Evolutionary conservation across 2,888 invertebrate genomes (phyloP).

Genomic region (Eucera pruinosa): DNA sequence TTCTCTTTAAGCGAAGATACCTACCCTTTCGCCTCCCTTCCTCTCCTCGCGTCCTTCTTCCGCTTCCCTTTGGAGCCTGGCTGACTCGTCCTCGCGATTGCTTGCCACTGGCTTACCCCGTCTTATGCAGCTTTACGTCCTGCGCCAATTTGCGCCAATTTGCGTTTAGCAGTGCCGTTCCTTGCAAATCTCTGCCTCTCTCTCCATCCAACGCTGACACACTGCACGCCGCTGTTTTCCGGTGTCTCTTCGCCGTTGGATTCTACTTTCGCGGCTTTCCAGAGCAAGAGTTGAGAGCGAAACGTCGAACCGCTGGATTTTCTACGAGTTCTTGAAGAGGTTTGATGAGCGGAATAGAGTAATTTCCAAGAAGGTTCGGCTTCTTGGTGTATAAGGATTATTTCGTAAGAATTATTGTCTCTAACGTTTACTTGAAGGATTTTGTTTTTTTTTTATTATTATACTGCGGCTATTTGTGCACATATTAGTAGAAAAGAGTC

Average conservation of each 20-base stretch:
- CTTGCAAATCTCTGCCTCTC: slow-evolving; percentile 77
- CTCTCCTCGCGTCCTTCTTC: slow-evolving; percentile 26
- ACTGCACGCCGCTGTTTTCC: slow-evolving; percentile 22
- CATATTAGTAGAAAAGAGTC: too few relatives aligned
- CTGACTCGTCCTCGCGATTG: slow-evolving; percentile 82
- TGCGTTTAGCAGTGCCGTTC: slow-evolving; percentile 79
- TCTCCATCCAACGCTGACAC: not conserved
- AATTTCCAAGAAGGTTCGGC: not conserved
- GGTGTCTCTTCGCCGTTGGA: slow-evolving; percentile 13
- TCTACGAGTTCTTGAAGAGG: not conserved
- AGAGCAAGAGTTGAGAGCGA: slow-evolving; percentile 1
- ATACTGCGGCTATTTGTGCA: too few relatives aligned
- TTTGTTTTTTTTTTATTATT: too few relatives aligned
- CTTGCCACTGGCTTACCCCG: slow-evolving; percentile 83
- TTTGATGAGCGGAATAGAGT: not conserved
- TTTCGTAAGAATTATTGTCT: too few relatives aligned
- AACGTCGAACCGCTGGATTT: slow-evolving; percentile 10
- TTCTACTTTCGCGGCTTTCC: slow-evolving; percentile 14
- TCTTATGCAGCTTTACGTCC: slow-evolving; percentile 77
- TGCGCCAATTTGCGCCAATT: slow-evolving; percentile 84
- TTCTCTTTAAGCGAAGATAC: not conserved
- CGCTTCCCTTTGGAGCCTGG: slow-evolving; percentile 52
- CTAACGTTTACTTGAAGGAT: too few relatives aligned
- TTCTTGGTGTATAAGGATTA: not conserved
- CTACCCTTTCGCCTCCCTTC: slow-evolving; percentile 48